phyloP scores from a whole-genome alignment of 1,140 invertebrate species.

The Dendroctonus valens region DNA sequence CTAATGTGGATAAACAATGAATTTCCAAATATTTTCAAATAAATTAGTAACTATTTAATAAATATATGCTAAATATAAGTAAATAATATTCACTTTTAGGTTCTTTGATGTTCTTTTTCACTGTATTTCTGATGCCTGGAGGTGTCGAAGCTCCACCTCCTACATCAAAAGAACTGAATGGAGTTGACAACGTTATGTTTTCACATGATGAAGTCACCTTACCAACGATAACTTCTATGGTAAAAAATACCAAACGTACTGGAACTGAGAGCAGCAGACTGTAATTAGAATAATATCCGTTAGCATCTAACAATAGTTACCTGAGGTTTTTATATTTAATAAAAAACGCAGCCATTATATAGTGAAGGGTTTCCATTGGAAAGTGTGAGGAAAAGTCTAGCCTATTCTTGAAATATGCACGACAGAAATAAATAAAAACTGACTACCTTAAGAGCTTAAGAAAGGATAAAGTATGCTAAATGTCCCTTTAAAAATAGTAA shows the following conservation, averaged over 20 bases:
- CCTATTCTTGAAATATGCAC: no score
- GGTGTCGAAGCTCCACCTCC: slow-evolving; percentile 40
- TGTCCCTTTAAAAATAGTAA: no score
- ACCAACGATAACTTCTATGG: slow-evolving; percentile 44
- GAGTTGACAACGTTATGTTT: slow-evolving; percentile 55
- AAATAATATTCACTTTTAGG: slow-evolving; percentile 55
- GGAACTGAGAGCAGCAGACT: slow-evolving; percentile 37
- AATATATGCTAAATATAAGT: background rate
- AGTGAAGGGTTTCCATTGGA: no score
- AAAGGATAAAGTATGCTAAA: no score
- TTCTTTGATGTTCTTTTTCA: slow-evolving; percentile 68
- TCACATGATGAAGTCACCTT: slow-evolving; percentile 49
- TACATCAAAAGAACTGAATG: slow-evolving; percentile 41
- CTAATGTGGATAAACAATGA: no score
- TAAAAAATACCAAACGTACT: slow-evolving; percentile 36
- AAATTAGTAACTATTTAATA: background rate
- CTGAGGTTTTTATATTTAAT: no score
- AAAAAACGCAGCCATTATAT: no score
- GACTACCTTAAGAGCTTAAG: no score
- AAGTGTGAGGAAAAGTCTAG: no score
- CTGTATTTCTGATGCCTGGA: slow-evolving; percentile 70
- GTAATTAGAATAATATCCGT: slow-evolving; percentile 9
- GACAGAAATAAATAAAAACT: no score
- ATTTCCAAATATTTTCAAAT: no score
- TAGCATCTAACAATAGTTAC: background rate